phyloP scores from a whole-genome alignment of 1,140 invertebrate species.

The Acyrthosiphon pisum region DNA sequence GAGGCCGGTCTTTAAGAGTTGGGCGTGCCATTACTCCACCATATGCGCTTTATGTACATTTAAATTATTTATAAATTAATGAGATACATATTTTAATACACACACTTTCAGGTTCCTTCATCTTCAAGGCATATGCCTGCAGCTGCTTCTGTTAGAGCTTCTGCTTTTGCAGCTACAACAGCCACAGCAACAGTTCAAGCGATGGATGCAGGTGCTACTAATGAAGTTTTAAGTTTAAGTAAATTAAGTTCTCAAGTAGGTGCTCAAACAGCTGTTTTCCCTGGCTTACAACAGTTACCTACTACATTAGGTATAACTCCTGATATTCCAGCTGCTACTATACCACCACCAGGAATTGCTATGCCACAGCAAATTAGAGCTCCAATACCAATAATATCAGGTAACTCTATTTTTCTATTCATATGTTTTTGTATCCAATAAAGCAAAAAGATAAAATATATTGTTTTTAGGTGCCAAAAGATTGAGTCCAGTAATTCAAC shows the following conservation, averaged over 20 bases:
- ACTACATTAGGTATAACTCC: slow-evolving; percentile 60
- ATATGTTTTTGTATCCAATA: background rate
- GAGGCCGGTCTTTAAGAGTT: slow-evolving; percentile 94
- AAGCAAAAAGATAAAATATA: background rate
- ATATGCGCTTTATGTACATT: slow-evolving; percentile 74
- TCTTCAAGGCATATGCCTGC: slow-evolving; percentile 87
- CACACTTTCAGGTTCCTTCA: slow-evolving; percentile 69
- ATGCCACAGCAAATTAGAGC: slow-evolving; percentile 68
- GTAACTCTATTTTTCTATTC: slow-evolving; percentile 31
- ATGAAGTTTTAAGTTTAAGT: slow-evolving; percentile 69
- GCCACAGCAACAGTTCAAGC: slow-evolving; percentile 98
- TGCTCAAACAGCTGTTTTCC: slow-evolving; percentile 59
- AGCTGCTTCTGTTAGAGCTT: no score
- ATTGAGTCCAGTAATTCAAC: slow-evolving; percentile 57
- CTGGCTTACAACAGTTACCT: slow-evolving; percentile 59
- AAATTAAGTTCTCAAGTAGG: slow-evolving; percentile 61
- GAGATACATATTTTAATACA: background rate
- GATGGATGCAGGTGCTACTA: slow-evolving; percentile 91
- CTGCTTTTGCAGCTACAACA: slow-evolving; percentile 94
- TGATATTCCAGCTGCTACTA: slow-evolving; percentile 60
- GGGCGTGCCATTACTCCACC: slow-evolving; percentile 95
- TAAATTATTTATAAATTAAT: background rate
- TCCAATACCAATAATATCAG: slow-evolving; percentile 61
- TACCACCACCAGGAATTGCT: slow-evolving; percentile 70
- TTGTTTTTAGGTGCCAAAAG: slow-evolving; percentile 16